Conservation (phyloP, 2,113 vertebrate species). For the Solenodon paradoxus region DNA sequence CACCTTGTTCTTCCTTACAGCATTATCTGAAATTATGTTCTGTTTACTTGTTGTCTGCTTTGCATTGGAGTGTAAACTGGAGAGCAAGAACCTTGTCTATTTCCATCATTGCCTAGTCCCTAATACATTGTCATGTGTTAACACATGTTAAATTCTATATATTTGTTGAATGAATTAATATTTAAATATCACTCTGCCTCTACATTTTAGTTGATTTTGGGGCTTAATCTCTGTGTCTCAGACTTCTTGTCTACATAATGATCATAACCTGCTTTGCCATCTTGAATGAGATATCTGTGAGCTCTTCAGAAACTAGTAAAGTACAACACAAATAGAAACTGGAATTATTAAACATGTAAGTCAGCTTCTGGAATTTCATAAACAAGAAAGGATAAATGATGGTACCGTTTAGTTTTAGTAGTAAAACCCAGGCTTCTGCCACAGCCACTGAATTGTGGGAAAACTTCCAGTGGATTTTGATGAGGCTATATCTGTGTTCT, state of each 20-base stretch:
- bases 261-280: neutral
- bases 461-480: neutral
- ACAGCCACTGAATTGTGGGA: neutral
- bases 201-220: neutral
- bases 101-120: neutral
- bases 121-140: neutral
- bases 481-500: neutral
- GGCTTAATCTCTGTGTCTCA: neutral
- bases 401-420: neutral
- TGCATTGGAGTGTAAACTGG: neutral
- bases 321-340: neutral
- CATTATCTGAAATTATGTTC: neutral
- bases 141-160: too few species aligned
- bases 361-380: neutral
- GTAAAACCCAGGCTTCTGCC: neutral
- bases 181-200: neutral
- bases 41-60: neutral
- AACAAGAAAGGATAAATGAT: neutral
- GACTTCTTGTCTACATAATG: neutral
- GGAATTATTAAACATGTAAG: neutral
- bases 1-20: neutral
- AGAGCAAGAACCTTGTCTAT: neutral
- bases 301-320: neutral
- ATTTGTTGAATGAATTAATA: constrained; percentile 9
- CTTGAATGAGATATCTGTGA: neutral